A percentile compares a stretch with the other conserved stretches of the same genome.
phyloP scores from a whole-genome alignment of 2,113 vertebrate genomes.

The Papio anubis region DNA sequence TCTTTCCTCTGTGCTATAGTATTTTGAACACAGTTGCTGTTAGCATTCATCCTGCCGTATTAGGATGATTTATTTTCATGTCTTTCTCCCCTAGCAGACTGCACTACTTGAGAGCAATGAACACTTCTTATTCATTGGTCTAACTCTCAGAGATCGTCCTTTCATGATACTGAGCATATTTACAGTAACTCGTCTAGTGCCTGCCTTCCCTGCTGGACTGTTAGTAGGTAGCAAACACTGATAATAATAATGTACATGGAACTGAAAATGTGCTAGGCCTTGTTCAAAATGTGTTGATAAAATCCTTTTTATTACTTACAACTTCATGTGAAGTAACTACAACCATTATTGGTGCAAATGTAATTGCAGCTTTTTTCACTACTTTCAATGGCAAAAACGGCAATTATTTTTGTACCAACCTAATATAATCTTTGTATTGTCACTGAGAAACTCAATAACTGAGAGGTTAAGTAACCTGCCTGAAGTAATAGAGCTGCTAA shows the following conservation, averaged over 20 bases:
- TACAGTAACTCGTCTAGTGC: neutral
- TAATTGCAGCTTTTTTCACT: too few species aligned
- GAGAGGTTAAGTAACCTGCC: neutral
- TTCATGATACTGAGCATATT: neutral
- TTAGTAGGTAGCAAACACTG: neutral
- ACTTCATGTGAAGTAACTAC: neutral
- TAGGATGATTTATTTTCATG: conserved; percentile 2
- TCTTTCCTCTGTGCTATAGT: neutral
- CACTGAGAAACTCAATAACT: neutral
- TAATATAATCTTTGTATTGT: neutral
- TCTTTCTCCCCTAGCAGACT: neutral
- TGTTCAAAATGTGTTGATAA: neutral
- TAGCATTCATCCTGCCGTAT: neutral
- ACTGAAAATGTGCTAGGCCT: neutral
- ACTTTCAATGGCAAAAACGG: too few species aligned
- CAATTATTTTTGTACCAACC: too few species aligned
- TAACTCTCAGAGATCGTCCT: neutral
- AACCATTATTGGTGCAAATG: neutral
- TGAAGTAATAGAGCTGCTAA: neutral
- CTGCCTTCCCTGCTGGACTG: neutral
- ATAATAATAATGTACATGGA: neutral
- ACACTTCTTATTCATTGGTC: neutral
- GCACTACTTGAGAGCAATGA: neutral
- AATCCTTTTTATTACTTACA: neutral
- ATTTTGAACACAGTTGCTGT: neutral